Conservation (phyloP, 2,113 vertebrate species). For the Ginglymostoma cirratum region DNA sequence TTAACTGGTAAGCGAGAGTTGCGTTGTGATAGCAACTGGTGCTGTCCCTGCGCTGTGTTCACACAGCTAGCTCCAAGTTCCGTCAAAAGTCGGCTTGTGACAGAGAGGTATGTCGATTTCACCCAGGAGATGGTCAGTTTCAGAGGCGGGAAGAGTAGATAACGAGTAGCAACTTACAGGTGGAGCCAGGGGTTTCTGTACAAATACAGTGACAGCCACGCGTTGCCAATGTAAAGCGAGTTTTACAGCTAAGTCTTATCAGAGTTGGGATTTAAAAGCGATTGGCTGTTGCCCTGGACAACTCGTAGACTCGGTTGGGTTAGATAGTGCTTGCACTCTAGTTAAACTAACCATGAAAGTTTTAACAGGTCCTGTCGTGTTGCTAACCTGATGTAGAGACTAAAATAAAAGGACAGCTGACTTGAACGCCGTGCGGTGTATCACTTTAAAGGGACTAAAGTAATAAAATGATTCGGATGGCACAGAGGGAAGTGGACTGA, state of each 20-base stretch:
- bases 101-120: not conserved
- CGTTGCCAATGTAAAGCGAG: not conserved
- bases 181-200: not conserved
- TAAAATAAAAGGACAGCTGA: not conserved
- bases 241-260: not conserved
- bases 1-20: not conserved
- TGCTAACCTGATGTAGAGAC: not conserved
- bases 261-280: not conserved
- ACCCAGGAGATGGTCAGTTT: not conserved
- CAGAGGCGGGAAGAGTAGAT: not conserved
- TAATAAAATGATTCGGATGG: not conserved
- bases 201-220: not conserved
- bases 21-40: not conserved
- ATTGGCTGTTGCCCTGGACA: not conserved
- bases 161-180: not conserved
- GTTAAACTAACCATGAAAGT: not conserved
- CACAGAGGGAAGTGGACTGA: not conserved
- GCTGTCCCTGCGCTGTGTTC: not conserved
- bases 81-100: not conserved
- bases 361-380: not conserved
- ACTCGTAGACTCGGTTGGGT: not conserved
- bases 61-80: not conserved
- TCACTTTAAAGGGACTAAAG: too few relatives aligned
- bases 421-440: not conserved
- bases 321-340: not conserved